Evolutionary conservation across 2,888 invertebrate species (phyloP).

Genomic region (Drosophila anomelani): DNA sequence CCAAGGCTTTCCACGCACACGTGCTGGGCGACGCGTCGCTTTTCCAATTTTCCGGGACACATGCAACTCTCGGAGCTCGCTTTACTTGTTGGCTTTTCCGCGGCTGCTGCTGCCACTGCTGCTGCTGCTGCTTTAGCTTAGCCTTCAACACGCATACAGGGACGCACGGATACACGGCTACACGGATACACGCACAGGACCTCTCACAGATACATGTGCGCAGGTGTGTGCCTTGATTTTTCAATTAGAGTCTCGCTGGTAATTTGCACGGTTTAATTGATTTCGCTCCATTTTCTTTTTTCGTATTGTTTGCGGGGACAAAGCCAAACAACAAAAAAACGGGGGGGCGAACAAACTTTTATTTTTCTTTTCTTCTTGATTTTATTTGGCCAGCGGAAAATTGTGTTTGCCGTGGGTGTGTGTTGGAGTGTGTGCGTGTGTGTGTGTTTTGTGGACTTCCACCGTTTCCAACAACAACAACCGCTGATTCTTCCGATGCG

Average conservation of each 20-base stretch:
- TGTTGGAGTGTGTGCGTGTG: conserved; percentile 25
- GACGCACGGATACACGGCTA: conserved; percentile 25
- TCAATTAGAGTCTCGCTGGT: conserved; percentile 67
- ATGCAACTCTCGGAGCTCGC: conserved; percentile 46
- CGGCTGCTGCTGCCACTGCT: conserved; percentile 44
- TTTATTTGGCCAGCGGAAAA: conserved; percentile 57
- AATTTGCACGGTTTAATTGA: conserved; percentile 47
- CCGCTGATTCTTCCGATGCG: conserved; percentile 69
- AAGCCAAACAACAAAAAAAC: conserved; percentile 14
- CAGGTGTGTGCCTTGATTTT: conserved; percentile 77
- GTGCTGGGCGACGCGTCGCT: conserved; percentile 19
- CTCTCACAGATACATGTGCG: conserved; percentile 68
- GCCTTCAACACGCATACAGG: conserved; percentile 73
- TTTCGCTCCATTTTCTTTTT: conserved; percentile 38
- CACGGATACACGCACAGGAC: conserved; percentile 35
- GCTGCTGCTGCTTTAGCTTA: conserved; percentile 45
- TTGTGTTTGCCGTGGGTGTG: conserved; percentile 66
- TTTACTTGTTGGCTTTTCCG: conserved; percentile 76
- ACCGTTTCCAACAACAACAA: conserved; percentile 67
- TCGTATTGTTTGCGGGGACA: conserved; percentile 1
- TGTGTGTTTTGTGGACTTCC: conserved; percentile 25
- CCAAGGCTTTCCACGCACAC: conserved; percentile 18
- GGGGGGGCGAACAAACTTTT: conserved; percentile 43
- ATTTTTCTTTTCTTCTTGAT: conserved; percentile 18
- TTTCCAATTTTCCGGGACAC: conserved; percentile 42